Evolutionary conservation across 2,888 invertebrate genomes (phyloP), one percentile per base, ranked within the genome.

Genomic region (Clepsis dumicolana): DNA sequence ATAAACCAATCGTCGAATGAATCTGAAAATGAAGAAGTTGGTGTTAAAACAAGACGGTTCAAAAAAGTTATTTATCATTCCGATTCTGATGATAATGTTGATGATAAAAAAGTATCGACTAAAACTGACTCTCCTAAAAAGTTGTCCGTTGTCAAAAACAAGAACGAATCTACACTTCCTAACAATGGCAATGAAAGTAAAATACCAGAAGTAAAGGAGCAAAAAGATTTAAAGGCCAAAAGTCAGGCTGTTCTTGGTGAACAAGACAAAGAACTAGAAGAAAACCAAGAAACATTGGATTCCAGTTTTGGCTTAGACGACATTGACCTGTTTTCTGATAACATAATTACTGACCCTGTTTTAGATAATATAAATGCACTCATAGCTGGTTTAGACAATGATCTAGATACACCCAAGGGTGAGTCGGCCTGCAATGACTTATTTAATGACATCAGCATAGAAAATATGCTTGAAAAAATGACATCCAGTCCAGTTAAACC

Each of bases 331-430:
- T 91, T 92, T 81, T 67, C 86, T 41, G 91, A 91, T 72, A 90
- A 84, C 73, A 77, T 87, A 64, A 79, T 74, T 5, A 78, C 86
- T 7, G 88, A 90, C 71, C 80, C 85, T 38, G 85, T 84, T n/a
- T 82, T 89, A 65, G 86, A 86, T 64, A 90, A 90, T 73, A 91
- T 91, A 24, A 89, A 87, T 76, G 86, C 84, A 29, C 77, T 90
- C 18, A 91, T 92, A 73, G 92, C 88, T 29, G 85, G 87, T 73
- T 79, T 91, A 48, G 89, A 91, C 72, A 79, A 87, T 65, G 89
- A 90, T 63, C 73, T 89, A 29, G 81, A 84, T 72, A 70, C 77
- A 12, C 70, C 82, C 44, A 88, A 85, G 79, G 77, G 70, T 62
- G 64, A 64, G 50, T 79, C 80, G 64, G 60, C 72, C 5, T 75